A percentile compares a stretch with the other conserved stretches of the same genome.
phyloP scores from a whole-genome alignment of 64 coral and sea anemone genomes.

The Dendronephthya gigantea region DNA sequence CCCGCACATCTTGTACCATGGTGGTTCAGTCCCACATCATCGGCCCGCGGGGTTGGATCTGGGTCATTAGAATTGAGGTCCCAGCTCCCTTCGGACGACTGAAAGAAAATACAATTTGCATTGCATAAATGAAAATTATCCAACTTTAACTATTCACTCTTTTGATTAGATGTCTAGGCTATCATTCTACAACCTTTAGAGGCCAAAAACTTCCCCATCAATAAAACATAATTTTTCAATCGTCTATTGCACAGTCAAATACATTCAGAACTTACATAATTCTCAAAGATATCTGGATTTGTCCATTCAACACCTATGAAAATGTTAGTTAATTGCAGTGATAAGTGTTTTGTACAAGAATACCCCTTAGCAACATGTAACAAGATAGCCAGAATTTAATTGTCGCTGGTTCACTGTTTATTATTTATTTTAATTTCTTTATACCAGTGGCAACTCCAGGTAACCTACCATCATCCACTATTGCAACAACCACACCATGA shows the following conservation, averaged over 20 bases:
- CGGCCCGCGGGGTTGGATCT: conserved; percentile 91
- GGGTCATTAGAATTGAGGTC: conserved; percentile 96
- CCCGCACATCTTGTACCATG: conserved; percentile 99
- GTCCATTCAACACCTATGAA: conserved; percentile 88
- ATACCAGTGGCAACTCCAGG: background rate
- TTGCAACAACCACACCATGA: conserved; percentile 72
- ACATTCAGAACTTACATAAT: conserved; percentile 81
- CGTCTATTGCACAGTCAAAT: no score
- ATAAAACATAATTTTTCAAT: no score
- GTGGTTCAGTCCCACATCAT: conserved; percentile 84
- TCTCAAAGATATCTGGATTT: conserved; percentile 97
- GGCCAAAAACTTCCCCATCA: no score
- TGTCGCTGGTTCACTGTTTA: background rate
- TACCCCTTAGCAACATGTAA: background rate
- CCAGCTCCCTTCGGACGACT: conserved; percentile 90
- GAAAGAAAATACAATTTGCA: background rate
- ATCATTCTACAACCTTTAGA: no score
- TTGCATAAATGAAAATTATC: no score
- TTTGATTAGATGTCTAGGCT: no score
- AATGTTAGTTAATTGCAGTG: background rate
- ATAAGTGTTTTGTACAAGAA: background rate
- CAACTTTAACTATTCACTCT: no score
- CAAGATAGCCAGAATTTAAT: background rate
- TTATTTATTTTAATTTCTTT: no score
- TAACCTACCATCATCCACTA: conserved; percentile 90